A percentile compares a stretch with the other conserved stretches of the same genome.
These are phyloP conservation scores for Hofmannophila pseudospretella DNA, from an alignment of 2,888 invertebrate genomes.

Conservation along the genomic window DNA sequence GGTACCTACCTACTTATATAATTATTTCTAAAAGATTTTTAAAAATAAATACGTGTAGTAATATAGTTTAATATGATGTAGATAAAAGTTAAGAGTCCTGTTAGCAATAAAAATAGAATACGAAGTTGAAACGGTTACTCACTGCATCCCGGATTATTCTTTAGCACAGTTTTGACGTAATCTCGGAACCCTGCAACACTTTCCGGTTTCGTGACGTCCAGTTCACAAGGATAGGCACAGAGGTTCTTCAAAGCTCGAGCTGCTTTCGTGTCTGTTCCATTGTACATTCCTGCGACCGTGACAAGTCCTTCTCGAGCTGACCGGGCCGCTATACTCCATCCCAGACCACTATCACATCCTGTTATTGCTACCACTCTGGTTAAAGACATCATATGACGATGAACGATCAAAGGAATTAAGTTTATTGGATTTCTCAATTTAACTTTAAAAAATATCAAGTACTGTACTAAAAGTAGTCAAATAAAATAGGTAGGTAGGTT, in stretches of 20 bases:
- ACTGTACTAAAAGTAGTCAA: no score
- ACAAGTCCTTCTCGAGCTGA: slow-evolving; percentile 80
- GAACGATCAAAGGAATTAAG: background rate
- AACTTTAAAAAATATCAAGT: no score
- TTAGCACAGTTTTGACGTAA: slow-evolving; percentile 60
- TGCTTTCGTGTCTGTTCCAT: slow-evolving; percentile 69
- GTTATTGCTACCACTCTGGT: slow-evolving; percentile 81
- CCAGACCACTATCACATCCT: slow-evolving; percentile 92
- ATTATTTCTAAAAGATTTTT: no score
- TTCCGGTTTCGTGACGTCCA: slow-evolving; percentile 82
- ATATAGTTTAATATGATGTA: no score
- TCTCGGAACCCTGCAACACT: slow-evolving; percentile 74
- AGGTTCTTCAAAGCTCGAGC: slow-evolving; percentile 66
- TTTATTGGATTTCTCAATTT: no score
- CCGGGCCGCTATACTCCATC: slow-evolving; percentile 83
- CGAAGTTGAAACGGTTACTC: no score
- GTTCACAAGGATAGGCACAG: slow-evolving; percentile 65
- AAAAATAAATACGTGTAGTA: no score
- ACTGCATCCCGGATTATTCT: slow-evolving; percentile 71
- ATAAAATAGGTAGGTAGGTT: no score
- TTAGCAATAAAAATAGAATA: no score
- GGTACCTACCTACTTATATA: no score
- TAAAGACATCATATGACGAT: background rate
- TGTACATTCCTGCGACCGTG: slow-evolving; percentile 88
- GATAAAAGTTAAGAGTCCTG: no score